Evolutionary conservation across 2,888 invertebrate genomes (phyloP).

Genomic region (Dolichomitus sp.): DNA sequence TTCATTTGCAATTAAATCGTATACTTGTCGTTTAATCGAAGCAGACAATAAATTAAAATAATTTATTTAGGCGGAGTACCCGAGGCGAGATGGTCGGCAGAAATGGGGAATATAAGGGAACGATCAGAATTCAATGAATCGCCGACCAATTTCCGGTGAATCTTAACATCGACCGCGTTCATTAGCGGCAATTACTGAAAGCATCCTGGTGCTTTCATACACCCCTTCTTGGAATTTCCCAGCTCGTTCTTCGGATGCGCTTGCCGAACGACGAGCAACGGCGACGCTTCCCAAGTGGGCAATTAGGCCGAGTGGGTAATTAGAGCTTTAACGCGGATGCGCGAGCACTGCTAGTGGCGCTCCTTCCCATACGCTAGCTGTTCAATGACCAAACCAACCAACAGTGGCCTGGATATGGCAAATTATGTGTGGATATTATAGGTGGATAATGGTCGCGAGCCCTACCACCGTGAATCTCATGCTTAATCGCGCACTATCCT

Average conservation of each 20-base stretch:
- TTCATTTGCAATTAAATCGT: not conserved
- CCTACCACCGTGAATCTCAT: not conserved
- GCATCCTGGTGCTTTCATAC: constrained; percentile 48
- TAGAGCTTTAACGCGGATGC: constrained; percentile 75
- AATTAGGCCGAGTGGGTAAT: constrained; percentile 78
- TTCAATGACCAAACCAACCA: constrained; percentile 21
- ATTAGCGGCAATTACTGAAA: constrained; percentile 67
- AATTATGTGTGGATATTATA: constrained; percentile 12
- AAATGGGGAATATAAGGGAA: constrained; percentile 34
- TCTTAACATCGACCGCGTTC: constrained; percentile 56
- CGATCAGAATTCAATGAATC: constrained; percentile 55
- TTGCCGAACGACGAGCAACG: constrained; percentile 51
- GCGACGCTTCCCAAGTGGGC: constrained; percentile 66
- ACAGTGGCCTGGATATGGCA: constrained; percentile 1
- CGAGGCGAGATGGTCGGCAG: not conserved
- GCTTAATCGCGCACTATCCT: constrained; percentile 1
- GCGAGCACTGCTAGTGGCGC: constrained; percentile 46
- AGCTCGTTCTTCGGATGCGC: constrained; percentile 32
- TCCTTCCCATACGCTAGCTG: constrained; percentile 13
- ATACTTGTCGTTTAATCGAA: not conserved
- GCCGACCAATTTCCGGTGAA: constrained; percentile 52
- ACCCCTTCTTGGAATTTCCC: constrained; percentile 46
- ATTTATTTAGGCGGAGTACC: constrained; percentile 25
- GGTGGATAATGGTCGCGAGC: not conserved
- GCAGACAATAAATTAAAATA: constrained; percentile 16